Base-by-base conservation (phyloP, 2,888 invertebrate species). In the Hartigia nigra region DNA sequence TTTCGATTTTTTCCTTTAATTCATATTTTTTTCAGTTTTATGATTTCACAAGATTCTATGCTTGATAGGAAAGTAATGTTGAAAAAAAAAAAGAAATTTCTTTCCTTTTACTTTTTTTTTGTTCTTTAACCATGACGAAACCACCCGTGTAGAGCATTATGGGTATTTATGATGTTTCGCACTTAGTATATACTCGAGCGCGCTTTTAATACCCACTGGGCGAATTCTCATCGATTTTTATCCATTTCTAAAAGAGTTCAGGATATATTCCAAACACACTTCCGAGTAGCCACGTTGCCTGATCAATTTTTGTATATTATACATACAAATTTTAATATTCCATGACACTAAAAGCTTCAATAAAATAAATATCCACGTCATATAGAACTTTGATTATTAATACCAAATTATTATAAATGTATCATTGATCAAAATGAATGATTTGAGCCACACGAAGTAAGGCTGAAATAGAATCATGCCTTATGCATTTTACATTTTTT, bases 161-260 rank as follows among this genome's bases (percentile, higher is more conserved):
- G 55, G 12, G 72, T 14, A 34, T 34, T 72, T 72, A 72, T 80
- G 77, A 76, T 85, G 84, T 87, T 88, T 88, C 80, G 86, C 90
- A 88, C 89, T 89, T 87, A 89, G 83, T 80, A 83, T 77, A 80
- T 86, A 89, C 86, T 82, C 82, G 84, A 74, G 77, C 82, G 81
- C 82, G 88, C 90, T 90, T 88, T 89, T 88, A 89, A 86, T 87
- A 80, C 89, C 88, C 82, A 84, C 88, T 87, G 88, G 76, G 88
- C 83, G 82, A 80, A 78, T 78, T 76, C 78, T 81, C 81, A 89
- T 88, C 85, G 87, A 89, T 89, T 88, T 87, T 86, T 85, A 82
- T 86, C 87, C 84, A 88, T 88, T 88, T 83, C 84, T 81, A 81
- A 82, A 81, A 74, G 78, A 72, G 32, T 55, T 23, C 55, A 23